Conservation (phyloP, 2,888 invertebrate genomes). For the Drosophila fungiperda region DNA sequence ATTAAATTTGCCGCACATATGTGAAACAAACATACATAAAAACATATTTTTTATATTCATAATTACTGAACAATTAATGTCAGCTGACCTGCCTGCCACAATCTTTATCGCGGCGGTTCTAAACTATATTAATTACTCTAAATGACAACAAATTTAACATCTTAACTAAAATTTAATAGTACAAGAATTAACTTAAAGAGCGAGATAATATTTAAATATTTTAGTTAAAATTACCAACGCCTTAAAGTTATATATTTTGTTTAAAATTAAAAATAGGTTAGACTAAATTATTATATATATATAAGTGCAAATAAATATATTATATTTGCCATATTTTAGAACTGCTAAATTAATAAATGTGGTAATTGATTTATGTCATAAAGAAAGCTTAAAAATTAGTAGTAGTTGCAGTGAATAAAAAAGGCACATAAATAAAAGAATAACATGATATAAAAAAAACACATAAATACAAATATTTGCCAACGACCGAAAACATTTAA, state of each 20-base stretch:
- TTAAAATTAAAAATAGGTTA: neutral
- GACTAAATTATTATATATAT: neutral
- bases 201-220: neutral
- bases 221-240: neutral
- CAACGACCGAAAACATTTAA: conserved; percentile 34
- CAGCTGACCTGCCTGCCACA: neutral
- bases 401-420: conserved; percentile 8
- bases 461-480: conserved; percentile 12
- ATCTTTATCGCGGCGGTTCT: neutral
- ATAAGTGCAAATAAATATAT: neutral
- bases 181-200: neutral
- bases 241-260: neutral
- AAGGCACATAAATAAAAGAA: conserved; percentile 6
- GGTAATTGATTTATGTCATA: neutral
- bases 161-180: neutral
- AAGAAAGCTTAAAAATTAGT: neutral
- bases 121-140: neutral
- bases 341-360: neutral
- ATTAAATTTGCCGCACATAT: conserved; percentile 19
- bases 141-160: neutral
- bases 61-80: neutral
- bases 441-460: neutral
- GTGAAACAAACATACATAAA: conserved; percentile 2
- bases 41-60: conserved; percentile 5
- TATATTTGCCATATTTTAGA: neutral